Evolutionary conservation across 2,888 invertebrate genomes (phyloP).

Genomic region (Acleris cristana): DNA sequence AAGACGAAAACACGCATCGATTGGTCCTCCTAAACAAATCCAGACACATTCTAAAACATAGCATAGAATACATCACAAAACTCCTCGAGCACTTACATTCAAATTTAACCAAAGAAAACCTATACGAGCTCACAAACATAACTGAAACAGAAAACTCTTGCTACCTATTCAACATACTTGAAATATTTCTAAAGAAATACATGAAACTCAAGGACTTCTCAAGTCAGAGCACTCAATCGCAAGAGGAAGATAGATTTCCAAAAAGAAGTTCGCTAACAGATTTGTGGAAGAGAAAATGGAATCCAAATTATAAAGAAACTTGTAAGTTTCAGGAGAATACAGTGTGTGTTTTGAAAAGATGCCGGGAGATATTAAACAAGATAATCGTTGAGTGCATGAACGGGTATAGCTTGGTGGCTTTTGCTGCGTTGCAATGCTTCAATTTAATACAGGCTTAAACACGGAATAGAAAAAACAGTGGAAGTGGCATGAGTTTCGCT

Average conservation of each 20-base stretch:
- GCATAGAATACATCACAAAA: constrained; percentile 60
- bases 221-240: constrained; percentile 51
- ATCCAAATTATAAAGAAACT: constrained; percentile 50
- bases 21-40: constrained; percentile 65
- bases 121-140: constrained; percentile 56
- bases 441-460: constrained; percentile 61
- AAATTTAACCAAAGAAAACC: constrained; percentile 47
- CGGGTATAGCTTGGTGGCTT: constrained; percentile 66
- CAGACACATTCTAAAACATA: constrained; percentile 61
- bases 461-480: too few relatives aligned
- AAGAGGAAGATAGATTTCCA: constrained; percentile 49
- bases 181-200: constrained; percentile 58
- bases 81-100: constrained; percentile 52
- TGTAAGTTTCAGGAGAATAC: constrained; percentile 39
- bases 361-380: constrained; percentile 64
- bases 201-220: constrained; percentile 42
- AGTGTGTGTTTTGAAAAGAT: constrained; percentile 52
- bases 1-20: constrained; percentile 61
- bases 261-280: constrained; percentile 64
- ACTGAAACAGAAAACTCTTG: constrained; percentile 57
- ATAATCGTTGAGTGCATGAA: constrained; percentile 65
- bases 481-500: too few relatives aligned
- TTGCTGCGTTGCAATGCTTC: constrained; percentile 68
- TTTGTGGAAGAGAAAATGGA: constrained; percentile 73
- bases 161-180: constrained; percentile 65